phyloP scores from a whole-genome alignment of 2,888 invertebrate species.

The Liodrosophila aerea region DNA sequence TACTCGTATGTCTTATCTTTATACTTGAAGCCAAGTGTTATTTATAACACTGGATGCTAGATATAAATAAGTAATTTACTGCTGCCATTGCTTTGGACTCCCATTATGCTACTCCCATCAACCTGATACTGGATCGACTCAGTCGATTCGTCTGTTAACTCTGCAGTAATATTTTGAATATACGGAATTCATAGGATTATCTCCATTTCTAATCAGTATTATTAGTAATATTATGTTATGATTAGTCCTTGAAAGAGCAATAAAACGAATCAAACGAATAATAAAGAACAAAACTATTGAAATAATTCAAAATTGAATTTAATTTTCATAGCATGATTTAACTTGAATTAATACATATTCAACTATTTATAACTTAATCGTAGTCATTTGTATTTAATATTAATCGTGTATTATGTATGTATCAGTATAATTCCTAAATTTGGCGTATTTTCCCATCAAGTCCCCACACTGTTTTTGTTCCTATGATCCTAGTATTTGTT shows the following conservation, averaged over 20 bases:
- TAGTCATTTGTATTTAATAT: constrained; percentile 44
- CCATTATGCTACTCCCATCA: constrained; percentile 9
- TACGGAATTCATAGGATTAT: constrained; percentile 39
- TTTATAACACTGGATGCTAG: constrained; percentile 13
- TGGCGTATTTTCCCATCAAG: constrained; percentile 63
- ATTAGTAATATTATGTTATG: no score
- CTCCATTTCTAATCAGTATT: no score
- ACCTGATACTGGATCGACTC: constrained; percentile 58
- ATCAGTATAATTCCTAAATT: constrained; percentile 62
- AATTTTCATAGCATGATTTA: constrained; percentile 57
- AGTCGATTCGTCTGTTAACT: constrained; percentile 56
- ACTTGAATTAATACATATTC: constrained; percentile 52
- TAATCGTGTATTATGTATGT: constrained; percentile 14
- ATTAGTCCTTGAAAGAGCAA: neutral
- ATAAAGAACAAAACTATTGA: constrained; percentile 30
- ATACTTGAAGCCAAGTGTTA: constrained; percentile 12
- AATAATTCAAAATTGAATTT: constrained; percentile 69
- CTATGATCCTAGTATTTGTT: constrained; percentile 7
- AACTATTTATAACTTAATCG: constrained; percentile 41
- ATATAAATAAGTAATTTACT: constrained; percentile 13
- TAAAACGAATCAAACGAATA: constrained; percentile 3
- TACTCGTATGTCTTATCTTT: constrained; percentile 12
- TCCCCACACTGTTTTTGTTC: constrained; percentile 26
- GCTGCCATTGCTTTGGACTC: constrained; percentile 18
- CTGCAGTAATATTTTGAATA: constrained; percentile 46